Evolutionary conservation across 2,797 vertebrate genomes (phyloP), one percentile per base, ranked within the genome.

Genomic region (Acipenser oxyrinchus): DNA sequence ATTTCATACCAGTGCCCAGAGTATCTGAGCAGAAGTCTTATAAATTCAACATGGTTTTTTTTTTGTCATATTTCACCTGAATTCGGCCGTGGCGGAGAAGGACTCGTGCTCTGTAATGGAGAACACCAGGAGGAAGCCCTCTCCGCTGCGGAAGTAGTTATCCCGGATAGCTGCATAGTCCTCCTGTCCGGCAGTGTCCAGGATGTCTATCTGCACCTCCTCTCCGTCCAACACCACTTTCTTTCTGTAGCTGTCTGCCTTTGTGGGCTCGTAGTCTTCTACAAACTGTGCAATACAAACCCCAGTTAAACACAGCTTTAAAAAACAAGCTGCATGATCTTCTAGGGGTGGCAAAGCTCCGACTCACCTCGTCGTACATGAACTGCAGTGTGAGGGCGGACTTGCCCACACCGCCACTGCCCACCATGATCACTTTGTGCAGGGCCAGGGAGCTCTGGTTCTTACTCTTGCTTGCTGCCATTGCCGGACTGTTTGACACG

Each of bases 231-330:
- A 86, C 69, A 99, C 96, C 72, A 98, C 96, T 77, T 98, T 99
- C 87, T 99, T 99, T 74, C 96, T 89, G 86, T 98, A 99, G 82
- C 96, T 99, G 89, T 99, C 96, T 0, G 96, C 96, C 79, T 98
- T 98, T 23, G 96, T 98, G 72, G 96, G 96, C 78, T 99, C 96
- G 63, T 99, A 99, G 83, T 99, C 96, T 87, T 99, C 96, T 69
- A 99, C 96, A 71, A 99, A 99, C 96, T 99, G 76, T 11, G 51
- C 51, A 53, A 53, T 12, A 9, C 52, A 53, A 9, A 9, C 6
- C 52, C 12, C 9, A 53, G 52, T 9, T 12, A 53, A 12, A 12
- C 52, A 53, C 1, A 9, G 9, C 51, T 53, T 53, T 53, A 12
- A 9, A 53, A 37, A 4, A 37, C 37, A 37, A 37, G 52, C 52